Evolutionary conservation across 2,888 invertebrate genomes (phyloP), one percentile per base, ranked within the genome.

Genomic region (Thereva unica): DNA sequence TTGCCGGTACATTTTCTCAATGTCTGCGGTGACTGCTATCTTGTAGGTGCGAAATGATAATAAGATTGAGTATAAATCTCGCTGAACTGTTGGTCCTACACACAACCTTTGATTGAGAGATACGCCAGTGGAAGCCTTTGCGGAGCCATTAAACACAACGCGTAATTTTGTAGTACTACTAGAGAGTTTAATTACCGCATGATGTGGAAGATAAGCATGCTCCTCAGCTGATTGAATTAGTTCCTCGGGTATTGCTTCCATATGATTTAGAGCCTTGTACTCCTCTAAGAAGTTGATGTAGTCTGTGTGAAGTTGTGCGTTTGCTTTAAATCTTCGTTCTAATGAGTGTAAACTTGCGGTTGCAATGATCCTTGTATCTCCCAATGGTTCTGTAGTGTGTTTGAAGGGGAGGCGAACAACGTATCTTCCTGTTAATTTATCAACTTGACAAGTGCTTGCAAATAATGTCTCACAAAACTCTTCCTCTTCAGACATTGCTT

Each of bases 131-230:
- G 68, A 53, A 3, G 72, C 55, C 37, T 69, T 63, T 0, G 70
- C 71, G 1, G 73, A 73, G 1, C 71, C 73, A 66, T 73, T 72
- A 45, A 74, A 73, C 4, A 74, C 74, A 0, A 73, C 71, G 1
- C 73, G 69, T 7, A 74, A 6, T 59, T 73, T 74, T 2, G 71
- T 74, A 0, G 74, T 71, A 1, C 47, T 41, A 7, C 66, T 68
- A n/a, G 66, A n/a, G 38, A 69, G 9, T 70, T 45, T 45, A 47
- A 37, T 35, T 10, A 54, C 54, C 6, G 54, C 54, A 10, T 54
- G 38, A 6, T 54, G 54, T 6, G 54, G 54, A 38, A 40, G 54
- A n/a, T 54, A 37, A 54, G 8, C 6, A 54, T 6, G 7, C 37
- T 34, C 4, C 3, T 10, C 38, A 23, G 2, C 23, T 42, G 3